Base-by-base conservation (phyloP, 2,797 vertebrate genomes). In the Neopelma chrysocephalum region DNA sequence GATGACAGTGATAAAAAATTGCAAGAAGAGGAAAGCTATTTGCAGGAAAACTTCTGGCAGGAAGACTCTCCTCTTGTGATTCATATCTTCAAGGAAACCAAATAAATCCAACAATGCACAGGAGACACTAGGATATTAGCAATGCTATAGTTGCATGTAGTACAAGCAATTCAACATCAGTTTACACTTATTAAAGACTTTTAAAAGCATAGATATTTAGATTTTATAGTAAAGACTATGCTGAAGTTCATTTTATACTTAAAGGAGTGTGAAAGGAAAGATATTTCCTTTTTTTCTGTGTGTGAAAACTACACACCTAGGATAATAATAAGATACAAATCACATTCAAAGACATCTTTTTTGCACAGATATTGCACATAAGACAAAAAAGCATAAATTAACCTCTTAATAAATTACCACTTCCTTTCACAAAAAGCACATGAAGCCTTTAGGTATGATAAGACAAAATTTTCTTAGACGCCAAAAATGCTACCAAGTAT, bases 71-170 rank as follows among this genome's bases (percentile, higher is more conserved):
- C 17, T 81, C 53, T 65, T 88, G 73, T 94, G 85, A 94, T 93
- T 95, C 73, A 81, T 90, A 88, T 81, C 76, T 93, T 86, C 43
- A 57, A 79, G 61, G 32, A 90, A 77, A 78, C 15, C 38, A 86
- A 60, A 95, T 93, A 92, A 94, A 95, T 94, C 32, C 42, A 87
- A 34, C 27, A 79, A 69, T 84, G 50, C 45, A 42, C 65, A 75
- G 42, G 38, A 75, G 45, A 57, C 42, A 54, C 8, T n/a, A 80
- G 19, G 48, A 43, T 93, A 78, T 81, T 88, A 89, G 3, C 42
- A 81, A 31, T 78, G 19, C 1, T 75, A n/a, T 26, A 58, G 34
- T 32, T 3, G 1, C 9, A 58, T 14, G 15, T 22, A 54, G 12
- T 31, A 26, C 19, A 61, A 18, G 29, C 15, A 68, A 82, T 79